These are phyloP conservation scores for Merluccius polli DNA, from an alignment of 2,797 vertebrate genomes.

Conservation along the genomic window DNA sequence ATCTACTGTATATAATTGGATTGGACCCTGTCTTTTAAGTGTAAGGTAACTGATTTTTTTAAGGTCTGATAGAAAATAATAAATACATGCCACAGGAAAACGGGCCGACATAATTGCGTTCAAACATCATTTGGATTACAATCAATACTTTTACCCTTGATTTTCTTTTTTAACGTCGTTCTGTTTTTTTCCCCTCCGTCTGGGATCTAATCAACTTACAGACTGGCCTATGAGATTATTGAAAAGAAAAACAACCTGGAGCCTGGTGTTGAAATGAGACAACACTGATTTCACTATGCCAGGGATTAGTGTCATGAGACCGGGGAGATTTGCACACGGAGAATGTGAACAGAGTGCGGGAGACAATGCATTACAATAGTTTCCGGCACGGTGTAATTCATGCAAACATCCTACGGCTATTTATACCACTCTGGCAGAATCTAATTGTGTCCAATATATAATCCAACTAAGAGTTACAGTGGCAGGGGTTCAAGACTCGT, in stretches of 20 bases:
- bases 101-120: constrained; percentile 59
- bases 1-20: constrained; percentile 84
- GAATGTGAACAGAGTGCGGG: constrained; percentile 58
- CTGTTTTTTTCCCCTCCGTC: constrained; percentile 47
- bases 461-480: constrained; percentile 69
- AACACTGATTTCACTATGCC: constrained; percentile 58
- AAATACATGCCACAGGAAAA: constrained; percentile 61
- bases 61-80: constrained; percentile 38
- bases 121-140: constrained; percentile 70
- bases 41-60: constrained; percentile 61
- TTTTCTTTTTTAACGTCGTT: constrained; percentile 29
- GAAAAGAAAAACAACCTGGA: constrained; percentile 65
- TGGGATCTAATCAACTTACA: constrained; percentile 68
- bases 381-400: constrained; percentile 63
- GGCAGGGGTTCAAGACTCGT: constrained; percentile 63
- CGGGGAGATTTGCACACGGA: constrained; percentile 61
- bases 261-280: constrained; percentile 62
- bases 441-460: constrained; percentile 72
- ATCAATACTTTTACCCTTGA: constrained; percentile 71
- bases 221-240: constrained; percentile 64
- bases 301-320: constrained; percentile 69
- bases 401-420: constrained; percentile 70
- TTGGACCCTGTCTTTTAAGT: constrained; percentile 63
- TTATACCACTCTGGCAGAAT: constrained; percentile 65
- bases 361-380: constrained; percentile 67